Base-by-base conservation (phyloP, 2,113 vertebrate genomes). In the Bubo scandiacus region DNA sequence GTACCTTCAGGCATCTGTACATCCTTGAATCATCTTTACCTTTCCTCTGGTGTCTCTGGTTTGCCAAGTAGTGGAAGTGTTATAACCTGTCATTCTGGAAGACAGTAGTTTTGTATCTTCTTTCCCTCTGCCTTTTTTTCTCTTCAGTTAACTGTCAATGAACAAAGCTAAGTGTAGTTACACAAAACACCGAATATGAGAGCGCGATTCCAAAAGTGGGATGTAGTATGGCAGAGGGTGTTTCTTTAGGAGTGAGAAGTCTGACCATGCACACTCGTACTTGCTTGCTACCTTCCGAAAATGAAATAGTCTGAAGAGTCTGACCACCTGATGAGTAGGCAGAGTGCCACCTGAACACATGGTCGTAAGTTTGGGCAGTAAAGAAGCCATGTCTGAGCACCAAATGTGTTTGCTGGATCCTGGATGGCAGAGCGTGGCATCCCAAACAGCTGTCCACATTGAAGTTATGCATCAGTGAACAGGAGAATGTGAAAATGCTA, bases 371-470 rank as follows among this genome's bases (percentile, higher is more conserved):
- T 86, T 95, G 8, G 81, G 83, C 14, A 59, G 92, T 91, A 68
- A 9, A 84, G 92, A 29, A 77, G 84, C 62, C 74, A 75, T 77
- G 75, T 93, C 88, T 91, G 94, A 90, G 81, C 80, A 93, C 88
- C 47, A 93, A 82, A 9, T 94, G 79, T 66, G 84, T 77, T n/a
- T 92, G 42, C n/a, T 43, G 90, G 75, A 82, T 87, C 36, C 40
- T 83, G 65, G 45, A 73, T 12, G 74, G 68, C 80, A 25, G 57
- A 65, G 65, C 7, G 4, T 42, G 73, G 10, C 88, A 92, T 58
- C 95, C 72, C 72, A 30, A 32, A 68, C 74, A 85, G 18, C 80
- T 88, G 66, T 67, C 36, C 18, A 18, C 25, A 8, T 10, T 59
- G 59, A 68, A 62, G 25, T 40, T 82, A 49, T 25, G 47, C 67